Base-by-base conservation (phyloP, 2,888 invertebrate species). In the Sinopyrophorus schimmeli region DNA sequence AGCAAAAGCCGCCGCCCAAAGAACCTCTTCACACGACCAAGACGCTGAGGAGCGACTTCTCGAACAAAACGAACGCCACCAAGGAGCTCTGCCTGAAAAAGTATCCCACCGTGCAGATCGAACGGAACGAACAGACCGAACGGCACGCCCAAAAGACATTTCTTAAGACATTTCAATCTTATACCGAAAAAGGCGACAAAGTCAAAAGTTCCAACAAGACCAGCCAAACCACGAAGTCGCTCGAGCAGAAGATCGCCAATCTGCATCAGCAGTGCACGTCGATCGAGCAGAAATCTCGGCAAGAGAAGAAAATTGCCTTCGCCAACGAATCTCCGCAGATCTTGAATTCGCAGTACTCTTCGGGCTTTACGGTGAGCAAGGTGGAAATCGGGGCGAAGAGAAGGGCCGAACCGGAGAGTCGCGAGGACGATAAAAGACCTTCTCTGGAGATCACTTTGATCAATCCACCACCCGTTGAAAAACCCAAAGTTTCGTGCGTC, bases 341-440 rank as follows among this genome's bases (percentile, higher is more conserved):
- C 16, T 35, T 55, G 5, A 55, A 53, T 10, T 47, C 55, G 2
- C 52, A 52, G 16, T 58, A 55, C 12, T 39, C 65, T 21, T 66
- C 68, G 1, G 69, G 71, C 15, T 74, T 74, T 49, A 75, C 75
- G 0, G 75, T 75, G 0, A 73, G 72, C 38, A 75, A 75, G 65
- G 64, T 75, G 14, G 72, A 72, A 50, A 60, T 62, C 27, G 70
- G 70, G 1, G 63, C 62, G 1, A 74, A 73, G 48, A 58, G 74
- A 24, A 73, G 69, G 59, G 17, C 56, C 5, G 70, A 70, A 7
- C 51, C 54, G 5, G 59, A 57, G 16, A 58, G 59, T 11, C 35
- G 53, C 2, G 42, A 39, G 3, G 47, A 54, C 14, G 71, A 71
- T 42, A 72, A 73, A 42, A 53, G 71, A 32, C 71, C 72, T 21